phyloP scores from a whole-genome alignment of 1,140 invertebrate species.

The Diachasma alloeum region DNA sequence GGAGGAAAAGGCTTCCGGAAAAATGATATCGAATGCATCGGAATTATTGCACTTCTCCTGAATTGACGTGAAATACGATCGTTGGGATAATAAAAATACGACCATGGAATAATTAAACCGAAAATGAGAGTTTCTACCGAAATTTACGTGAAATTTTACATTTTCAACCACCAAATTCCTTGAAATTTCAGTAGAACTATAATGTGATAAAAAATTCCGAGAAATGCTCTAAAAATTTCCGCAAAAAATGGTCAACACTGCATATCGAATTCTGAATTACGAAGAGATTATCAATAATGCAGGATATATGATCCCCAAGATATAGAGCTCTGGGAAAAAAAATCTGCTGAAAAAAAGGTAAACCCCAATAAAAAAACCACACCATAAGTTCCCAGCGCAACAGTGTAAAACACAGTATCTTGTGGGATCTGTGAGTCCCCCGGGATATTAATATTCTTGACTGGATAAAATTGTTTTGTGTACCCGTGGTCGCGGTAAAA shows the following conservation, averaged over 20 bases:
- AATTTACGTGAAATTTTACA: too few species aligned
- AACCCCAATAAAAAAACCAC: not conserved
- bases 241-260: not conserved
- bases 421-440: conserved; percentile 2
- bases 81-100: too few species aligned
- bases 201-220: too few species aligned
- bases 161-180: too few species aligned
- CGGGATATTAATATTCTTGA: conserved; percentile 5
- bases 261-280: not conserved
- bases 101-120: too few species aligned
- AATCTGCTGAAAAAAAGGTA: not conserved
- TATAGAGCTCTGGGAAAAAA: not conserved
- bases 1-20: too few species aligned
- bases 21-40: too few species aligned
- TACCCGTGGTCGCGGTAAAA: not conserved
- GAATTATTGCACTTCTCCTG: too few species aligned
- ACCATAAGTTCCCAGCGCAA: not conserved
- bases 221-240: too few species aligned
- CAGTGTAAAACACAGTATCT: conserved; percentile 5
- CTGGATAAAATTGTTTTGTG: conserved; percentile 11
- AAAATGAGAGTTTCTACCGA: too few species aligned
- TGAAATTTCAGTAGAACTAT: too few species aligned
- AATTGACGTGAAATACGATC: too few species aligned
- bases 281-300: not conserved
- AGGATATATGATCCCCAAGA: not conserved